Evolutionary conservation across 2,113 vertebrate genomes (phyloP).

Genomic region (Coptodon bakossiorum): DNA sequence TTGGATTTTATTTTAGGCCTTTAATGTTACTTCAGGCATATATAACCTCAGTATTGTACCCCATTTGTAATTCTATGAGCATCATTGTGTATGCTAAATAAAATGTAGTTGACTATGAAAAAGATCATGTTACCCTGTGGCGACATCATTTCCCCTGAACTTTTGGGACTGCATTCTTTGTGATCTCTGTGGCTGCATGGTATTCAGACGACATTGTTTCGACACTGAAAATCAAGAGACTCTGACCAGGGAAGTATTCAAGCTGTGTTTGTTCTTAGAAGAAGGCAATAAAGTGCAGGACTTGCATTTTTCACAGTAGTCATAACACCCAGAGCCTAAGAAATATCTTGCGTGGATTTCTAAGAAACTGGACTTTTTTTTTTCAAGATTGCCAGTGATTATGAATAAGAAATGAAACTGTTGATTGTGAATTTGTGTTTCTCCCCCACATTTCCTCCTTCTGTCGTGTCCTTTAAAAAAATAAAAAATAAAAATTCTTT

Average conservation of each 20-base stretch:
- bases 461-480: not conserved
- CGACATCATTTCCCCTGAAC: not conserved
- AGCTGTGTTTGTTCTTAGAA: not conserved
- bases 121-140: not conserved
- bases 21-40: not conserved
- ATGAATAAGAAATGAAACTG: not conserved
- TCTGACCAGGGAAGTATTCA: not conserved
- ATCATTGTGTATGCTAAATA: not conserved
- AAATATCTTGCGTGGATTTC: not conserved
- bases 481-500: not conserved
- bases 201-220: constrained; percentile 2
- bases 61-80: not conserved
- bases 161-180: constrained; percentile 7
- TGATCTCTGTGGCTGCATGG: constrained; percentile 1
- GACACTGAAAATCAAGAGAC: not conserved
- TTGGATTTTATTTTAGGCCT: not conserved
- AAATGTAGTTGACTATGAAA: not conserved
- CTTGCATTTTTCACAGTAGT: not conserved
- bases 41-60: not conserved
- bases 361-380: not conserved
- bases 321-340: not conserved
- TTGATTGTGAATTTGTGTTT: not conserved
- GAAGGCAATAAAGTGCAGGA: not conserved
- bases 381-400: not conserved
- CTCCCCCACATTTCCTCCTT: not conserved